phyloP scores from a whole-genome alignment of 2,113 vertebrate genomes.

The Pandion haliaetus region DNA sequence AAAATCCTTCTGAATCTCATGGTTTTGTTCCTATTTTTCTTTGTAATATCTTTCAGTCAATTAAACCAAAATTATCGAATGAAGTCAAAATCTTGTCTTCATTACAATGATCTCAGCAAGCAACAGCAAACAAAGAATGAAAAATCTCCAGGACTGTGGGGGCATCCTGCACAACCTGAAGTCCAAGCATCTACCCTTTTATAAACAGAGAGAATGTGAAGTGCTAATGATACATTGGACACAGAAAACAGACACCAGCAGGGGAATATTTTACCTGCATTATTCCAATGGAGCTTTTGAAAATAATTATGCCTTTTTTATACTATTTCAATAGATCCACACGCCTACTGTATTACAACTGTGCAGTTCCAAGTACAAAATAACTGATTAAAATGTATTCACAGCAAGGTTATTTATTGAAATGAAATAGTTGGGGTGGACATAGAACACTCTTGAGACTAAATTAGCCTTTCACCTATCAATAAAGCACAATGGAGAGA shows the following conservation, averaged over 20 bases:
- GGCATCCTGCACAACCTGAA: background rate
- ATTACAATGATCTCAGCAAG: background rate
- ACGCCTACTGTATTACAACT: slow-evolving; percentile 29
- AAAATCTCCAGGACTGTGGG: background rate
- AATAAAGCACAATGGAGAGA: background rate
- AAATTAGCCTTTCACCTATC: slow-evolving; percentile 19
- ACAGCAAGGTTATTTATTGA: slow-evolving; percentile 20
- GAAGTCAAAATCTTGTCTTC: background rate
- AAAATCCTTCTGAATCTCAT: background rate
- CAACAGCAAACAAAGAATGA: background rate
- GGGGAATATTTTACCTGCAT: slow-evolving; percentile 16
- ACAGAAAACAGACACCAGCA: slow-evolving; percentile 29
- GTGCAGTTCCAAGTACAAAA: slow-evolving; percentile 11
- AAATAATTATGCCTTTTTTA: slow-evolving; percentile 52
- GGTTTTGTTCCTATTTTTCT: background rate
- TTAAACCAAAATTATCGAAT: background rate
- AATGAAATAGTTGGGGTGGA: slow-evolving; percentile 5
- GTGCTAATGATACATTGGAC: slow-evolving; percentile 2
- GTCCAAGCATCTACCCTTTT: background rate
- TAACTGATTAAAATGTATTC: slow-evolving; percentile 65
- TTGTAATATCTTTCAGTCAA: background rate
- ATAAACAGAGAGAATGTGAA: background rate
- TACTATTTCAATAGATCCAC: slow-evolving; percentile 12
- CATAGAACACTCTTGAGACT: background rate
- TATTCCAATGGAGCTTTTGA: slow-evolving; percentile 32